Evolutionary conservation across 2,888 invertebrate species (phyloP).

Genomic region (Drosophila maculinotata): DNA sequence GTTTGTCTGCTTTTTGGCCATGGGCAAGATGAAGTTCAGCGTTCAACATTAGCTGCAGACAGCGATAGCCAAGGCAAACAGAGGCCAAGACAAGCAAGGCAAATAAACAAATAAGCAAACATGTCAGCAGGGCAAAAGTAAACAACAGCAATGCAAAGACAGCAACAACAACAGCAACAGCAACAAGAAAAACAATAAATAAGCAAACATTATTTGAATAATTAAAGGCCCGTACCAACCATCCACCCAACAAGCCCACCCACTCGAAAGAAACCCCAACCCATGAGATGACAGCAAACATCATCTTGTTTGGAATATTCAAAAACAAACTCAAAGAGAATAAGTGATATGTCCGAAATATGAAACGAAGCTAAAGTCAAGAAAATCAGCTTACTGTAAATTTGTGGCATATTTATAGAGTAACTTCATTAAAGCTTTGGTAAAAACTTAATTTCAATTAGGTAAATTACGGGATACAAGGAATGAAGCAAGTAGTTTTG

Average conservation of each 20-base stretch:
- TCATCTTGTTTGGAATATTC: not conserved
- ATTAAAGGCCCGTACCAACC: constrained; percentile 47
- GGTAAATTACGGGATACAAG: too few relatives aligned
- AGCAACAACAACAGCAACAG: constrained; percentile 31
- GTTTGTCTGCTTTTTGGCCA: constrained; percentile 27
- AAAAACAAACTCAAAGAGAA: not conserved
- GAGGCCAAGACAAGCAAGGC: constrained; percentile 31
- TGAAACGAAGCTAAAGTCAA: too few relatives aligned
- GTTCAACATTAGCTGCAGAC: constrained; percentile 38
- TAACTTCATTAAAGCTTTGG: too few relatives aligned
- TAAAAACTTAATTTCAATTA: too few relatives aligned
- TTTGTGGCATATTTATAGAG: too few relatives aligned
- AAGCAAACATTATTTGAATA: constrained; percentile 60
- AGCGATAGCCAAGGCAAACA: constrained; percentile 45
- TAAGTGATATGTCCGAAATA: not conserved
- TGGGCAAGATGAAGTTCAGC: constrained; percentile 50
- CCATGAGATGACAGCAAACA: not conserved
- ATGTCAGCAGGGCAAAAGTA: constrained; percentile 29
- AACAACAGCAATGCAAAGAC: constrained; percentile 29
- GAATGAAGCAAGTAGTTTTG: too few relatives aligned
- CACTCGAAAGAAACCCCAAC: not conserved
- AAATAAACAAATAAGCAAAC: constrained; percentile 47
- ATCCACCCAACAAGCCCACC: not conserved
- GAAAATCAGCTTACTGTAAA: too few relatives aligned
- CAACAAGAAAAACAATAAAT: constrained; percentile 23